Conservation (phyloP, 1,140 invertebrate genomes). For the Drosophila aff. region DNA sequence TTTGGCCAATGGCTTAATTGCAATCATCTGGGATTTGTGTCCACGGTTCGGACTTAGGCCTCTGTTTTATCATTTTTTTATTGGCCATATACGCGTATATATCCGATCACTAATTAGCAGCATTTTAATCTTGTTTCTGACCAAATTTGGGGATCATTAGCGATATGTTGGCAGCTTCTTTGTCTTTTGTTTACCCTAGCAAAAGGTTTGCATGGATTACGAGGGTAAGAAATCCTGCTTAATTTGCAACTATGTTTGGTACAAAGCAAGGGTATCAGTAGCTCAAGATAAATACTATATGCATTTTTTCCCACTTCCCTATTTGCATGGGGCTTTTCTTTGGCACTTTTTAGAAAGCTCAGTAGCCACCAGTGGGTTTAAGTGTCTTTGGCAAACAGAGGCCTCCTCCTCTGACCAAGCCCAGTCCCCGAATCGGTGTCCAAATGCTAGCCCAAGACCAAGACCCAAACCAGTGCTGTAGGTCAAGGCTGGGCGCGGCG, state of each 20-base stretch:
- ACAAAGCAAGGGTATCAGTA: not conserved
- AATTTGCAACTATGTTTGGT: not conserved
- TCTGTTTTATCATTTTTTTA: not conserved
- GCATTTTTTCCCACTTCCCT: not conserved
- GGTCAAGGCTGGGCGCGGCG: constrained; percentile 81
- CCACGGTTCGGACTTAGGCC: constrained; percentile 5
- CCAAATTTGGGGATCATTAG: constrained; percentile 66
- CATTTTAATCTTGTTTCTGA: constrained; percentile 23
- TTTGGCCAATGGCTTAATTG: constrained; percentile 34
- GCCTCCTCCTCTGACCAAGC: not conserved
- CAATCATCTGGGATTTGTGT: constrained; percentile 20
- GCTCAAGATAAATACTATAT: not conserved
- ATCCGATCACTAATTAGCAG: constrained; percentile 54
- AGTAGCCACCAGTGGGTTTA: not conserved
- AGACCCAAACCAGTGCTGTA: constrained; percentile 66
- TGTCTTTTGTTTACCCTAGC: too few relatives aligned
- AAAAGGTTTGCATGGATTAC: not conserved
- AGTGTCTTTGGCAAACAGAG: constrained; percentile 10
- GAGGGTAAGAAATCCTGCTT: not conserved
- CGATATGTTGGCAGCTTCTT: not conserved
- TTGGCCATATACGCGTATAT: constrained; percentile 9
- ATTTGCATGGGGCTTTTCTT: constrained; percentile 5
- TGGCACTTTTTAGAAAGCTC: constrained; percentile 23
- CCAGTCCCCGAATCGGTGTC: not conserved
- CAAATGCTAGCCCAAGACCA: constrained; percentile 26